phyloP scores from a whole-genome alignment of 2,888 invertebrate genomes.

The Rhingia rostrata region DNA sequence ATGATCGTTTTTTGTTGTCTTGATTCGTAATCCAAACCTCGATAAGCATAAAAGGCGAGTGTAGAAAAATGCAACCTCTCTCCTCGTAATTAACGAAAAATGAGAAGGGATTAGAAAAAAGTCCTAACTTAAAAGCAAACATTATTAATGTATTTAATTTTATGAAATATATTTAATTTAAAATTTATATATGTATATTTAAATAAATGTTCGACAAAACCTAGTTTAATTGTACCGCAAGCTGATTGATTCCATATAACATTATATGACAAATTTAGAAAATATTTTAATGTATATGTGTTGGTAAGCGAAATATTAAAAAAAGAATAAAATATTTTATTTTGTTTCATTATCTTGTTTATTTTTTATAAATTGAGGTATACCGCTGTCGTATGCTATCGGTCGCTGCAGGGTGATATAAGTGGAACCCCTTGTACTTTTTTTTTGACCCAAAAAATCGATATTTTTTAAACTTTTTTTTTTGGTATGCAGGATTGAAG shows the following conservation, averaged over 20 bases:
- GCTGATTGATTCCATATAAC: background rate
- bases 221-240: conserved; percentile 28
- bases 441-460: no score
- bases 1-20: conserved; percentile 23
- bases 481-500: no score
- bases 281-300: conserved; percentile 40
- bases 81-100: background rate
- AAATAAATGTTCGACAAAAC: conserved; percentile 17
- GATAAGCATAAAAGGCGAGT: background rate
- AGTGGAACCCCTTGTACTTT: no score
- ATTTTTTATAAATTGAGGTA: no score
- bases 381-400: no score
- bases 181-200: background rate
- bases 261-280: conserved; percentile 36
- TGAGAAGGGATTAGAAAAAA: background rate
- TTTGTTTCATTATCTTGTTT: no score
- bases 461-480: no score
- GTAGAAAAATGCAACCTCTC: background rate
- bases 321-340: background rate
- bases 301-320: conserved; percentile 28
- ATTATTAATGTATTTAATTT: conserved; percentile 15
- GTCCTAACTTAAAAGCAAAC: conserved; percentile 39
- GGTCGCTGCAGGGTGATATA: no score
- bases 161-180: background rate
- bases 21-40: background rate